Percentiles rank a stretch among this genome's conserved stretches.
These are phyloP conservation scores for Phenganax subtilis DNA, from an alignment of 92 coral and sea anemone species.

Conservation along the genomic window DNA sequence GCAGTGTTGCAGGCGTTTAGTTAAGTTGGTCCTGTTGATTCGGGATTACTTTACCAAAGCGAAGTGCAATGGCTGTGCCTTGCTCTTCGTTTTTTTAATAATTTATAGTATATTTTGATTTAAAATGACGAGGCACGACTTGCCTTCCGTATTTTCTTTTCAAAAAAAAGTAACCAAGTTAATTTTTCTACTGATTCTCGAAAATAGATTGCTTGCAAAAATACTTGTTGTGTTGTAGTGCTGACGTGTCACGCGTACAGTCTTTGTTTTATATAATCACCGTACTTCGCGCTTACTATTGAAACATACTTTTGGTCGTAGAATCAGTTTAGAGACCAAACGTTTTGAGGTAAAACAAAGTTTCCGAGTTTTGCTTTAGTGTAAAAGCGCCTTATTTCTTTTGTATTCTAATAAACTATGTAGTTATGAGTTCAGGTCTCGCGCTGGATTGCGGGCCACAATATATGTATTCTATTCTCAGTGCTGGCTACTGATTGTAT, in stretches of 20 bases:
- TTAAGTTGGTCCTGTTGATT: conserved; percentile 34
- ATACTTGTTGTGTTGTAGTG: neutral
- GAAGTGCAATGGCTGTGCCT: conserved; percentile 12
- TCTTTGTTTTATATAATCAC: neutral
- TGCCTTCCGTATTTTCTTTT: conserved; percentile 29
- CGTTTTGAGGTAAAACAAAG: neutral
- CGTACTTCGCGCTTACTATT: neutral
- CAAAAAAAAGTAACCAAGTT: conserved; percentile 15
- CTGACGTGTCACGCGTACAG: conserved; percentile 21
- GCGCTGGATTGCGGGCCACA: conserved; percentile 26
- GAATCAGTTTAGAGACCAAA: neutral
- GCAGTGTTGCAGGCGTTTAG: conserved; percentile 2
- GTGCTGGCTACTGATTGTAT: conserved; percentile 39
- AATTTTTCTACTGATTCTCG: conserved; percentile 35
- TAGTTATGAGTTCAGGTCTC: neutral
- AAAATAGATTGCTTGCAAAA: neutral
- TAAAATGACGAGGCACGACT: conserved; percentile 23
- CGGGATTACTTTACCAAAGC: conserved; percentile 31
- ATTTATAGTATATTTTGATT: conserved; percentile 44
- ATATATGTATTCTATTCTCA: conserved; percentile 11
- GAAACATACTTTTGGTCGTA: neutral
- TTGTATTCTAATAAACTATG: conserved; percentile 2
- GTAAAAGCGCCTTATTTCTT: neutral
- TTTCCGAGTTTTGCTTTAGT: neutral
- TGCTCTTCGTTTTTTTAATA: conserved; percentile 14